Base-by-base conservation (phyloP, 2,797 vertebrate genomes). In the Acanthopagrus latus region DNA sequence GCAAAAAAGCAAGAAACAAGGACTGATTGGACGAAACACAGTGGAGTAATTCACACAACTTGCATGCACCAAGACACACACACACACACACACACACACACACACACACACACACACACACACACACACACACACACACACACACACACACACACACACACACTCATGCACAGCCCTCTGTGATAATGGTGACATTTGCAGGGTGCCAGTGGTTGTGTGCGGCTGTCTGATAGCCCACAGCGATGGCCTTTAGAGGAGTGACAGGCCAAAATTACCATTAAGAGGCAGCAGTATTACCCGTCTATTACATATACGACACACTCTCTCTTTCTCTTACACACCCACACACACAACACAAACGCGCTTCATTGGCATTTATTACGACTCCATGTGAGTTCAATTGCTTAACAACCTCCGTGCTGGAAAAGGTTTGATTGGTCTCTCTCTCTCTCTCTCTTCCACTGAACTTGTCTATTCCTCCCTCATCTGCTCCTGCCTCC, bases 141-240 rank as follows among this genome's bases (percentile, higher is more conserved):
- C 67, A 54, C 78, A 69, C 71, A 21, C 43, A 85, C 52, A 71
- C 66, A 74, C 59, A 66, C 68, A 76, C 55, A 71, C 55, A 60
- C 50, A 20, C 67, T 56, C 17, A 54, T 38, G 59, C 64, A 69
- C 67, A 80, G 63, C 83, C 74, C 60, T 71, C 79, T 88, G 89
- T 88, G 91, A 90, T 93, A 93, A 91, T 88, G 89, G 91, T 95
- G 95, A 95, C 95, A 96, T 95, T 96, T 94, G 72, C 85, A 81
- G 89, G 57, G 83, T 85, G 86, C 81, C 75, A 64, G 88, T 91
- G 86, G 90, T 81, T 86, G 84, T 86, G 88, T 89, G 84, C 47
- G 76, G 78, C 87, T 90, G 90, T 90, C 89, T 92, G 93, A 94
- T 92, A 88, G 90, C 90, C 90, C 75, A 86, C 91, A 89, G 92